Evolutionary conservation across 2,113 vertebrate species (phyloP).

Genomic region (Rhea americana): DNA sequence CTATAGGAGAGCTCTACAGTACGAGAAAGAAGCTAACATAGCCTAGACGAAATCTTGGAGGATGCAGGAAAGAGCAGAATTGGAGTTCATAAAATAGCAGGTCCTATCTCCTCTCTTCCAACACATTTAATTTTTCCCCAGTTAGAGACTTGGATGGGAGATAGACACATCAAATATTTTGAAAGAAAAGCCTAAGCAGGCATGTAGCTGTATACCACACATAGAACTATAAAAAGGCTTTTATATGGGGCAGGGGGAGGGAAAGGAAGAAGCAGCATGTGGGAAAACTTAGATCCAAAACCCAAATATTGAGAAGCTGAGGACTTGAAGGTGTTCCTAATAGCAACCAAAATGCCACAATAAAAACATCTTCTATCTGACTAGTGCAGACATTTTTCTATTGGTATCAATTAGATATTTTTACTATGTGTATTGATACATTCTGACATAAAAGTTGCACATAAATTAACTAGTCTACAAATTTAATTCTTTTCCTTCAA

Average conservation of each 20-base stretch:
- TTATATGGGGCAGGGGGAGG: background rate
- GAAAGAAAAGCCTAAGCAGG: background rate
- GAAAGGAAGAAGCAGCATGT: too few species aligned
- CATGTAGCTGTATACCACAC: background rate
- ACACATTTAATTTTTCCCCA: background rate
- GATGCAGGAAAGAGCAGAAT: background rate
- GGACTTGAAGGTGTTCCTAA: background rate
- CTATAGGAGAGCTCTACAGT: background rate
- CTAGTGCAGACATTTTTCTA: rapidly evolving
- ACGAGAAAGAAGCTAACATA: rapidly evolving
- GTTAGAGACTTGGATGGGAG: background rate
- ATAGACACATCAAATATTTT: background rate
- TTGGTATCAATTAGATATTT: rapidly evolving
- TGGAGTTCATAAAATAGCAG: rapidly evolving
- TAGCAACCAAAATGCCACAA: background rate
- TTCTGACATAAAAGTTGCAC: rapidly evolving
- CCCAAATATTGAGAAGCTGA: rapidly evolving
- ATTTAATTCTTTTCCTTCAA: rapidly evolving
- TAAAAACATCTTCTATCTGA: background rate
- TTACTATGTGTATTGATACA: rapidly evolving
- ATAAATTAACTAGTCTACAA: background rate
- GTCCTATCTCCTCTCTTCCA: background rate
- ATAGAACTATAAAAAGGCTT: background rate
- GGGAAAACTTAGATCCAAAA: too few species aligned
- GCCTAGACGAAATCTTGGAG: background rate